phyloP scores from a whole-genome alignment of 2,888 invertebrate genomes.

The Drosophila trichaetosa region DNA sequence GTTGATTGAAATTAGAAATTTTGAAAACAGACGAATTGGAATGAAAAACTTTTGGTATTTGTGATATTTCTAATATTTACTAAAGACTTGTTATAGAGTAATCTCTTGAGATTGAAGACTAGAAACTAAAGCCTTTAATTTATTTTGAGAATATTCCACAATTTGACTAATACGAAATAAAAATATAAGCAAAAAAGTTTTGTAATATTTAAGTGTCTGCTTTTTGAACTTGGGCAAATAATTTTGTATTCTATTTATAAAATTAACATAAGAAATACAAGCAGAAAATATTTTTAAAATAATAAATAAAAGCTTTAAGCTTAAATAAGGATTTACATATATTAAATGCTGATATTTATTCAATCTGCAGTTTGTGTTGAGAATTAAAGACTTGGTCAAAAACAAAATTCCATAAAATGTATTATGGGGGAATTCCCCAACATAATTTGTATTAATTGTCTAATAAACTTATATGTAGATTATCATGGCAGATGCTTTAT shows the following conservation, averaged over 20 bases:
- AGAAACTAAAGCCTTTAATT: background rate
- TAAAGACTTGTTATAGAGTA: background rate
- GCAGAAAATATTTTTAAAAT: background rate
- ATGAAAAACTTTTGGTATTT: background rate
- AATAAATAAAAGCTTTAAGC: background rate
- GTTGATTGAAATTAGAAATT: background rate
- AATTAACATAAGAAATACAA: background rate
- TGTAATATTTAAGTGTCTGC: too few species aligned
- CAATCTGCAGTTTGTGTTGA: rapidly evolving
- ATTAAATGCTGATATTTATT: background rate
- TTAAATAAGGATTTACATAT: background rate
- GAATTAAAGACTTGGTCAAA: background rate
- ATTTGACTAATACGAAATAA: background rate
- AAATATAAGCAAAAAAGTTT: background rate
- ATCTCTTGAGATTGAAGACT: background rate
- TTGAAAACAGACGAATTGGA: background rate
- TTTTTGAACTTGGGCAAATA: background rate
- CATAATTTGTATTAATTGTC: background rate
- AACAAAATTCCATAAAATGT: too few species aligned
- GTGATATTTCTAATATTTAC: background rate
- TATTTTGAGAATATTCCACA: background rate
- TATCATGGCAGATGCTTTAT: constrained; percentile 31
- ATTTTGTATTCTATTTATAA: background rate
- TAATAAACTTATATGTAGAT: constrained; percentile 14
- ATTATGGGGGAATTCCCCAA: background rate